A percentile compares a stretch with the other conserved stretches of the same genome.
These are phyloP conservation scores for Procambarus clarkii DNA, from an alignment of 1,140 invertebrate species.

Conservation along the genomic window DNA sequence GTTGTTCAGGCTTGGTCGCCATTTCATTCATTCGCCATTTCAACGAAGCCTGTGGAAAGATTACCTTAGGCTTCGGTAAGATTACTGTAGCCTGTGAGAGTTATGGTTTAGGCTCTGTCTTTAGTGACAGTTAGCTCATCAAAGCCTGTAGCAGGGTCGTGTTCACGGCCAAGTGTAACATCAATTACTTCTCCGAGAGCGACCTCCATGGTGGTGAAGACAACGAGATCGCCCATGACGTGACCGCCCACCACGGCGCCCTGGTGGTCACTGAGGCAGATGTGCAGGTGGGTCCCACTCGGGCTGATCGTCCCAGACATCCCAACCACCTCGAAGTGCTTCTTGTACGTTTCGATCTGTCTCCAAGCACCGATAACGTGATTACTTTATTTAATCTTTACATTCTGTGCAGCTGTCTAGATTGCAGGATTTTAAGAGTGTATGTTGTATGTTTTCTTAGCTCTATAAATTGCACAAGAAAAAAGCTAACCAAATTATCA, in stretches of 20 bases:
- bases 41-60: too few relatives aligned
- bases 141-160: conserved; percentile 75
- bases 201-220: conserved; percentile 78
- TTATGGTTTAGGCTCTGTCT: neutral
- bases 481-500: too few relatives aligned
- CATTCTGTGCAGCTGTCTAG: too few relatives aligned
- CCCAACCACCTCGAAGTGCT: conserved; percentile 77
- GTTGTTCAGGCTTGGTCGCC: too few relatives aligned
- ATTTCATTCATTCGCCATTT: too few relatives aligned
- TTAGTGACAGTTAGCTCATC: conserved; percentile 75
- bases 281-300: conserved; percentile 76
- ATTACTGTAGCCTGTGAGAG: neutral
- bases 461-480: too few relatives aligned
- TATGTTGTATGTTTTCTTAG: too few relatives aligned
- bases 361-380: neutral
- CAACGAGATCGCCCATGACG: conserved; percentile 76
- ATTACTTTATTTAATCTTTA: too few relatives aligned
- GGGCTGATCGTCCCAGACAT: conserved; percentile 76
- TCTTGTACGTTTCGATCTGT: conserved; percentile 74
- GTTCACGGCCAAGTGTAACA: conserved; percentile 74
- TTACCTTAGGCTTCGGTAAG: neutral
- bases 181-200: conserved; percentile 75
- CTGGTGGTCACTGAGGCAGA: conserved; percentile 75
- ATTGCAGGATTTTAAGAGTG: too few relatives aligned
- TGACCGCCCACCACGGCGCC: conserved; percentile 77